Evolutionary conservation across 2,797 vertebrate genomes (phyloP), one percentile per base, ranked within the genome.

Genomic region (Nannoperca australis): DNA sequence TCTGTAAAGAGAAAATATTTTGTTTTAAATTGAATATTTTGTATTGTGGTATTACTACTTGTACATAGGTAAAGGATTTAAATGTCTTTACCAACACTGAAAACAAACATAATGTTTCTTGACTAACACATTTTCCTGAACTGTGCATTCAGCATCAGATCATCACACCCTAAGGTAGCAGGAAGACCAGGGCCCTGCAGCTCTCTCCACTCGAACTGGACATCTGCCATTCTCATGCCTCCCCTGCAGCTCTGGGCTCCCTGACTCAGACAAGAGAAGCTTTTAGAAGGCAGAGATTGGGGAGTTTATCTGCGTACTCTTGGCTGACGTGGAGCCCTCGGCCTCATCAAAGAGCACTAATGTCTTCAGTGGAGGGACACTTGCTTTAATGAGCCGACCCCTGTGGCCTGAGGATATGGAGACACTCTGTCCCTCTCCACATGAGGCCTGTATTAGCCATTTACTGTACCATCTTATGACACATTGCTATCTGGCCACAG

Each of bases 241-340:
- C 56, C 71, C 73, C 63, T 72, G 63, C 54, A 69, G 76, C 73
- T 74, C 81, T 1, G 2, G 7, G 47, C 72, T 81, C 70, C 50
- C 63, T 73, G 69, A 65, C 62, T 73, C 69, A 76, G 78, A 90
- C 79, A 81, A 80, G 72, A 83, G 81, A 71, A 45, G 87, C 89
- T 92, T 88, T 92, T 89, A 92, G 85, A 65, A 32, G 71, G 50
- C 73, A 81, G 63, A 87, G 76, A 87, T 82, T 51, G 67, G 44
- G 9, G 73, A 27, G 59, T 90, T 92, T 90, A 89, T 91, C 88
- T 83, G 80, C 13, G 0, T 70, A 77, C 84, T 78, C 27, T 54
- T 88, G 86, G 44, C 80, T 85, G 84, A 88, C 32, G 34, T 56
- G 56, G 70, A 84, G 83, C 74, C 72, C 69, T 69, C 36, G 0